Evolutionary conservation across 2,797 vertebrate genomes (phyloP).

Genomic region (Gallinago nigripennis): DNA sequence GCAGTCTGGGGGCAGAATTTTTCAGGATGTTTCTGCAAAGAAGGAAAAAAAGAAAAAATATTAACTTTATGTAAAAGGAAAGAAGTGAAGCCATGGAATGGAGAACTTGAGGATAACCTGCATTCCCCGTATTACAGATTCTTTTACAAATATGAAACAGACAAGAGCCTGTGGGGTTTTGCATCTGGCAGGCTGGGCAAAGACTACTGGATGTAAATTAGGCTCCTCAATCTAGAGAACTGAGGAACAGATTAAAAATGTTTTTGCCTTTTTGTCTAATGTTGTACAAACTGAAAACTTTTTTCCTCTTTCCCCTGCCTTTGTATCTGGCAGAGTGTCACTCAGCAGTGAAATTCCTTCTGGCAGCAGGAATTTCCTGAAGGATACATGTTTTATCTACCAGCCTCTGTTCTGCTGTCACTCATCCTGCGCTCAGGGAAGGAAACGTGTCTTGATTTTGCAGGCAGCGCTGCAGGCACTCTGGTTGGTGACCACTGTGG

Average conservation of each 20-base stretch:
- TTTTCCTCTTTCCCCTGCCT: neutral
- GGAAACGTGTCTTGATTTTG: neutral
- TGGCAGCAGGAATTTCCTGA: neutral
- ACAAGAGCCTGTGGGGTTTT: neutral
- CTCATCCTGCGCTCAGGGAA: rapidly evolving
- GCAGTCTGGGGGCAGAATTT: neutral
- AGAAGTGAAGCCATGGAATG: neutral
- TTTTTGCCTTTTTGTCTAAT: neutral
- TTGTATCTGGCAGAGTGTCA: neutral
- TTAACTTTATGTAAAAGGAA: neutral
- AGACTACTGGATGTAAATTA: neutral
- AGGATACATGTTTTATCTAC: neutral
- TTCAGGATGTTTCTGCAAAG: neutral
- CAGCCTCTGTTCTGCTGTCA: neutral
- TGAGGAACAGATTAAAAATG: neutral
- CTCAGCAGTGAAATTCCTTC: neutral
- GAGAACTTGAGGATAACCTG: neutral
- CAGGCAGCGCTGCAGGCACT: neutral
- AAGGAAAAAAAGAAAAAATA: rapidly evolving
- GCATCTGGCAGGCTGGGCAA: neutral
- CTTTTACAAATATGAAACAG: neutral
- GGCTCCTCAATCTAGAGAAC: neutral
- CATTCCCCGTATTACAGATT: neutral
- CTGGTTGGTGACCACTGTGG: neutral
- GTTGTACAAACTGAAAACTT: neutral